Evolutionary conservation across 2,113 vertebrate genomes (phyloP).

Genomic region (Colinus virginianus): DNA sequence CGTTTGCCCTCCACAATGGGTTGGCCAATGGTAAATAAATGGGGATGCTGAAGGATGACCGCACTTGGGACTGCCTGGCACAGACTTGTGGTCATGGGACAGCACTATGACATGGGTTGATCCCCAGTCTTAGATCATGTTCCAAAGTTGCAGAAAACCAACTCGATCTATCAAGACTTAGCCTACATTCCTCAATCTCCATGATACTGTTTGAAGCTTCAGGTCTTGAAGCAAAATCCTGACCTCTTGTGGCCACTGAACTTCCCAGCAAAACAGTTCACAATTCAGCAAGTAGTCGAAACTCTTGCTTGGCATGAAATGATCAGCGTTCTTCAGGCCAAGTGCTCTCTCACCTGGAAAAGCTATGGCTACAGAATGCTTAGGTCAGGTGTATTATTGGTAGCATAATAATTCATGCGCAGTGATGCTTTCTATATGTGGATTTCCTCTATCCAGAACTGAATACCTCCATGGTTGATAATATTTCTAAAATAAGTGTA

Average conservation of each 20-base stretch:
- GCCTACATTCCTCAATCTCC: background rate
- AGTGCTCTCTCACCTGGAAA: background rate
- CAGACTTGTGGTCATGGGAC: background rate
- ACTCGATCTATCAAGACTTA: background rate
- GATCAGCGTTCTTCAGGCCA: background rate
- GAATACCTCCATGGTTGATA: background rate
- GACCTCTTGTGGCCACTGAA: background rate
- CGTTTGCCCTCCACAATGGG: fast-evolving
- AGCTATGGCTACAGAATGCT: background rate
- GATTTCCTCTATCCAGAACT: background rate
- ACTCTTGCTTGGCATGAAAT: fast-evolving
- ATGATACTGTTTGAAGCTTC: background rate
- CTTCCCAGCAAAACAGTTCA: background rate
- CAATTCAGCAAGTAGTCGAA: background rate
- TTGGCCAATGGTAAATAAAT: background rate
- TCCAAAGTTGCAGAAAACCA: background rate
- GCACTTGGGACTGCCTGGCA: fast-evolving
- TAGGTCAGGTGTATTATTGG: background rate
- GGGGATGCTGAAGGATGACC: background rate
- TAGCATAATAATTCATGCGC: background rate
- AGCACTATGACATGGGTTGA: fast-evolving
- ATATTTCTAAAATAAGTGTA: background rate
- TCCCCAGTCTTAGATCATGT: fast-evolving
- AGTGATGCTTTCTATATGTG: background rate
- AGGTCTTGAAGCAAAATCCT: background rate